Conservation (phyloP, 2,113 vertebrate species). For the Cololabis saira region DNA sequence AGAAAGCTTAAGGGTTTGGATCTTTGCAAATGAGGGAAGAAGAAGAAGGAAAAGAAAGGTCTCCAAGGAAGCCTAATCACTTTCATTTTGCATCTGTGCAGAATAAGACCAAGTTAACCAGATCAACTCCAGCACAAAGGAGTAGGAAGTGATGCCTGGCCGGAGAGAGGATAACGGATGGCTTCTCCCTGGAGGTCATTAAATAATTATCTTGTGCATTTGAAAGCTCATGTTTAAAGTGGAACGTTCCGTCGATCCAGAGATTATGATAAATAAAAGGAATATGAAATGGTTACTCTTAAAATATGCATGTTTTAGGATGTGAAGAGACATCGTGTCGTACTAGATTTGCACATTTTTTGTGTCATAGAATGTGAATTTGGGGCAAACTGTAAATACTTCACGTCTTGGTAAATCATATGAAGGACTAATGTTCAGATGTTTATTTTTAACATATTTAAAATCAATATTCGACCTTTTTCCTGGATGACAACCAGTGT, state of each 20-base stretch:
- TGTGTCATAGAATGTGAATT: too few species aligned
- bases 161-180: conserved; percentile 58
- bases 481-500: neutral
- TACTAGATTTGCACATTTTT: neutral
- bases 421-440: too few species aligned
- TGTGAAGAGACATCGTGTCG: conserved; percentile 15
- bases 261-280: too few species aligned
- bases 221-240: conserved; percentile 56
- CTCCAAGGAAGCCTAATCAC: conserved; percentile 48
- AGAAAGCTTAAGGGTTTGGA: conserved; percentile 23
- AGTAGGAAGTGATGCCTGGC: conserved; percentile 22
- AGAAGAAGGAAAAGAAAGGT: conserved; percentile 3
- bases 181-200: conserved; percentile 63
- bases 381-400: too few species aligned
- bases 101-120: conserved; percentile 68
- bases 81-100: conserved; percentile 63
- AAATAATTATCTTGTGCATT: conserved; percentile 71
- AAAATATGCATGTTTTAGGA: conserved; percentile 25
- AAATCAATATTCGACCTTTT: neutral
- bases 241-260: conserved; percentile 6
- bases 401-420: too few species aligned
- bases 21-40: conserved; percentile 33
- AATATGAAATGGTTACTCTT: neutral
- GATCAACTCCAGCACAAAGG: conserved; percentile 21
- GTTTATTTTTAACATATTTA: conserved; percentile 8